phyloP scores from a whole-genome alignment of 1,140 invertebrate genomes.

The Bombus terrestris region DNA sequence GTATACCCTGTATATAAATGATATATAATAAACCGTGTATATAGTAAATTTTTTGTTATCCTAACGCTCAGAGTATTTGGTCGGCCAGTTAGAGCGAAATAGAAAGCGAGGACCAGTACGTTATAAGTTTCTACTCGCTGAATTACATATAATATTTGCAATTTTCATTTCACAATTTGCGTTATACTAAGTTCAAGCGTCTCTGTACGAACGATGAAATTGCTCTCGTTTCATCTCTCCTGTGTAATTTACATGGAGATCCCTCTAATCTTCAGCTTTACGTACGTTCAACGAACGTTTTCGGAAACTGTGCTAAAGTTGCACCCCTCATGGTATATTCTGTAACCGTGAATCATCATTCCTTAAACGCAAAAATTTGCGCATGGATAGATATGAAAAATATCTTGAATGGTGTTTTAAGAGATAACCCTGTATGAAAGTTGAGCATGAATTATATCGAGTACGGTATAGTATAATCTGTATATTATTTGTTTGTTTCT shows the following conservation, averaged over 20 bases:
- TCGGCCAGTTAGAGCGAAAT: background rate
- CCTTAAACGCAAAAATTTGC: background rate
- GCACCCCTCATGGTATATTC: background rate
- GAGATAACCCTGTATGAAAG: no score
- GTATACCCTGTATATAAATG: no score
- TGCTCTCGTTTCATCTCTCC: background rate
- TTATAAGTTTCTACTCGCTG: background rate
- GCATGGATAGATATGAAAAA: no score
- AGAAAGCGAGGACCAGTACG: background rate
- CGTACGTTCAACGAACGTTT: constrained; percentile 5
- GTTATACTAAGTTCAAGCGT: background rate
- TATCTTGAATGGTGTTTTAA: no score
- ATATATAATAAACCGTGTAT: no score
- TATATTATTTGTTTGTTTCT: no score
- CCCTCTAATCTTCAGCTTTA: constrained; percentile 15
- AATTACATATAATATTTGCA: constrained; percentile 6
- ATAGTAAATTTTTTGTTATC: no score
- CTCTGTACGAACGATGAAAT: background rate
- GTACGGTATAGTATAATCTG: no score
- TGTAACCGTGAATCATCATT: background rate
- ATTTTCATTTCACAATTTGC: constrained; percentile 30
- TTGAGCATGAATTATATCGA: no score
- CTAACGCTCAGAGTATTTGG: no score
- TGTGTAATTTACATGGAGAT: background rate
- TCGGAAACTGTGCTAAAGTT: background rate